These are phyloP conservation scores for Poicephalus gulielmi DNA, from an alignment of 2,113 vertebrate species.

Conservation along the genomic window DNA sequence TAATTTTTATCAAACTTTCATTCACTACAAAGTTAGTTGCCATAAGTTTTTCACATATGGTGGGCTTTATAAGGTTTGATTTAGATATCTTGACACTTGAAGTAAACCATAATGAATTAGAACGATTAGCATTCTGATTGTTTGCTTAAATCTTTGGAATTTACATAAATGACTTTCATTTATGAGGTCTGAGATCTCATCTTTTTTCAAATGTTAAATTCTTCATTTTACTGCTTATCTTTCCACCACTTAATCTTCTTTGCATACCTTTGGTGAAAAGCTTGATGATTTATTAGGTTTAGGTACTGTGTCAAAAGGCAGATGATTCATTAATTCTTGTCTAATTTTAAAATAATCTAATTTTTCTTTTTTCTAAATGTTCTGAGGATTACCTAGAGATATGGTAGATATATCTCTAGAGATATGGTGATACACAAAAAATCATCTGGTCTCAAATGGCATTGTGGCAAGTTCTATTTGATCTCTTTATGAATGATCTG, in stretches of 20 bases:
- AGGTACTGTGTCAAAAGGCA: background rate
- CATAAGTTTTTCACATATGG: background rate
- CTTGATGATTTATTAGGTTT: background rate
- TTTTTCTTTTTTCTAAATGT: background rate
- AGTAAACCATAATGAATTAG: background rate
- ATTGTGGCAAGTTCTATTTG: background rate
- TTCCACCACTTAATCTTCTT: background rate
- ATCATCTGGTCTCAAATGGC: background rate
- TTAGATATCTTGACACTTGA: background rate
- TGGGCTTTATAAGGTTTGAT: background rate
- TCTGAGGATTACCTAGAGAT: background rate
- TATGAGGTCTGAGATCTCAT: background rate
- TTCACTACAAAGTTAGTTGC: background rate
- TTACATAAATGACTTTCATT: background rate
- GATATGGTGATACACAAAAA: background rate
- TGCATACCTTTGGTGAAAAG: background rate
- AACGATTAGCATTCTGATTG: background rate
- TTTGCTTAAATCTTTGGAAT: background rate
- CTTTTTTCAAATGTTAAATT: background rate
- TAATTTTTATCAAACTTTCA: background rate
- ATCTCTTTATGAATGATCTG: background rate
- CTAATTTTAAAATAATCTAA: background rate
- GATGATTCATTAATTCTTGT: background rate
- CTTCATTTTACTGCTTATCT: background rate
- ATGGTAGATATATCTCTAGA: background rate